These are phyloP conservation scores for Microcebus murinus DNA, from an alignment of 2,113 vertebrate genomes.

Conservation along the genomic window DNA sequence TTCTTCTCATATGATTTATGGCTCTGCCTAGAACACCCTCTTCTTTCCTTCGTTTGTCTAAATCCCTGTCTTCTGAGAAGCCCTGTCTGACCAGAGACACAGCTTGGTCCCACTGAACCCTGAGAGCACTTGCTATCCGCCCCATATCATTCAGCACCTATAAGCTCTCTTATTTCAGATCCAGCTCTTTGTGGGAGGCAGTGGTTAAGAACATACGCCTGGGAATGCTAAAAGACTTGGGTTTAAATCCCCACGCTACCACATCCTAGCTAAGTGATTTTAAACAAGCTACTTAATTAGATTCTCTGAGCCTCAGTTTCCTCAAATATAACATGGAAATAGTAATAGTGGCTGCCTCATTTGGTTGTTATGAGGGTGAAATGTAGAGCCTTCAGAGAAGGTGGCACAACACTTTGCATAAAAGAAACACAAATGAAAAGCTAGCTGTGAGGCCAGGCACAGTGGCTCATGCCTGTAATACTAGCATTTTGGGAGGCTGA, in stretches of 20 bases:
- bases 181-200: neutral
- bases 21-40: neutral
- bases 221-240: neutral
- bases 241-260: neutral
- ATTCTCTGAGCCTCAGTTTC: neutral
- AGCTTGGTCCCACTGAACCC: neutral
- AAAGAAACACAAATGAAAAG: conserved; percentile 20
- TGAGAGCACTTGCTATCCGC: neutral
- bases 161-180: neutral
- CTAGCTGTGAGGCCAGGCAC: neutral
- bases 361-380: neutral
- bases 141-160: neutral
- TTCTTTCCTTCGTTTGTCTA: neutral
- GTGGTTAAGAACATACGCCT: neutral
- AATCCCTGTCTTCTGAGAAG: neutral
- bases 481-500: too few species aligned
- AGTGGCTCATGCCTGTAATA: too few species aligned
- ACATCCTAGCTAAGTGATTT: neutral
- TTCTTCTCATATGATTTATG: neutral
- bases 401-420: neutral
- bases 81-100: neutral
- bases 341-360: neutral
- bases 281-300: neutral
- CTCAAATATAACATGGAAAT: neutral
- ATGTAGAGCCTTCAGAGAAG: neutral